Evolutionary conservation across 2,888 invertebrate species (phyloP).

Genomic region (Dilophus febrilis): DNA sequence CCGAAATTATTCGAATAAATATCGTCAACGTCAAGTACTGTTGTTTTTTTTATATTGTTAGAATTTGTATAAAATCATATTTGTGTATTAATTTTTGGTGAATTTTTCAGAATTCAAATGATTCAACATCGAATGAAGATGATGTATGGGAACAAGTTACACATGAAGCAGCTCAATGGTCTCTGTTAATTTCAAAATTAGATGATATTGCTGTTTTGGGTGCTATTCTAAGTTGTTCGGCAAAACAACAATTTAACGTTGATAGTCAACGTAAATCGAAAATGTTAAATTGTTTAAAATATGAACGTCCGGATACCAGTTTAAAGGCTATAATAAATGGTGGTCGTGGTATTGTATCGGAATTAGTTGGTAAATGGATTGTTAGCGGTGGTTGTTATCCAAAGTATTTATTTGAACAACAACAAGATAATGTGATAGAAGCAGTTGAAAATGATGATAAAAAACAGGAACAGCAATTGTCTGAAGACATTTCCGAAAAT

Average conservation of each 20-base stretch:
- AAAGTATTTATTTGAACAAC: slow-evolving; percentile 37
- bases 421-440: slow-evolving; percentile 19
- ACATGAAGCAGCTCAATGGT: slow-evolving; percentile 75
- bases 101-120: slow-evolving; percentile 19
- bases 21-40: slow-evolving; percentile 18
- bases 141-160: slow-evolving; percentile 68
- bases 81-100: not conserved
- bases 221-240: slow-evolving; percentile 38
- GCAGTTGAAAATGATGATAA: slow-evolving; percentile 2
- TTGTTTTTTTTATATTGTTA: not conserved
- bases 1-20: slow-evolving; percentile 46
- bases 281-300: slow-evolving; percentile 35
- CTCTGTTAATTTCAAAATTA: slow-evolving; percentile 67
- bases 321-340: slow-evolving; percentile 45
- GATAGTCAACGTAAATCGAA: slow-evolving; percentile 22
- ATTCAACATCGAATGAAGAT: slow-evolving; percentile 30
- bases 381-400: slow-evolving; percentile 56
- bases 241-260: slow-evolving; percentile 29
- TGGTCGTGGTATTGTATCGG: slow-evolving; percentile 71
- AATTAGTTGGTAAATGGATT: slow-evolving; percentile 76
- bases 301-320: slow-evolving; percentile 41
- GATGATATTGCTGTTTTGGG: slow-evolving; percentile 74
- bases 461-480: slow-evolving; percentile 3
- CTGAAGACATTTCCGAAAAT: no score
- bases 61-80: not conserved